Base-by-base conservation (phyloP, 1,140 invertebrate species). In the Drosophila sproati region DNA sequence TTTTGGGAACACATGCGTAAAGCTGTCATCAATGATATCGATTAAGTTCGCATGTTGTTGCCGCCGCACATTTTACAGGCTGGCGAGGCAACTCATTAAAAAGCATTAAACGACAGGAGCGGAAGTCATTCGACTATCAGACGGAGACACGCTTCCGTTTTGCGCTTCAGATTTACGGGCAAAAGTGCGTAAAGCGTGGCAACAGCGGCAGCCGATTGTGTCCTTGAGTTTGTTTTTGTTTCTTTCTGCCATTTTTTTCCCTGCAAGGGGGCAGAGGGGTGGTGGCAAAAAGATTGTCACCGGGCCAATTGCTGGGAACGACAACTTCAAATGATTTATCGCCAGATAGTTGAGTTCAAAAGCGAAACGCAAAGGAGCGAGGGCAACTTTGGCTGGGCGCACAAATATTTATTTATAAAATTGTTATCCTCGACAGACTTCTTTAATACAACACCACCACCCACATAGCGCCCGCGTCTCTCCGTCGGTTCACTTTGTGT, bases 371-470 rank as follows among this genome's bases (percentile, higher is more conserved):
- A 88, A 82, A 78, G 45, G 67, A 64, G 69, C 43, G 55, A 76
- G 73, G 60, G 54, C 35, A 73, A 67, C 68, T 77, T 70, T 67
- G 52, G 73, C 66, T 73, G 54, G 70, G 85, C 74, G 80, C 85
- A 81, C 85, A 88, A 88, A 88, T 88, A 88, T 88, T 88, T 88
- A 88, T 88, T 88, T 88, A 88, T 88, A 88, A 88, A 88, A 88
- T 88, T 88, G 85, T 88, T 88, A 88, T 88, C 85, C 85, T 79
- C 85, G 69, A 79, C 57, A 54, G 32, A 61, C 34, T 51, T 37
- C 43, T 47, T 60, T 48, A 60, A 37, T 34, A 28, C 62, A 8
- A 6, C 47, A 1, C 28, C 12, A 2, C 8, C 55, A 7, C 29
- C 8, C 20, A 20, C 20, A 20, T 20, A 20, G 20, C 8, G 2